phyloP scores from a whole-genome alignment of 2,888 invertebrate species.

The Eupithecia centaureata region DNA sequence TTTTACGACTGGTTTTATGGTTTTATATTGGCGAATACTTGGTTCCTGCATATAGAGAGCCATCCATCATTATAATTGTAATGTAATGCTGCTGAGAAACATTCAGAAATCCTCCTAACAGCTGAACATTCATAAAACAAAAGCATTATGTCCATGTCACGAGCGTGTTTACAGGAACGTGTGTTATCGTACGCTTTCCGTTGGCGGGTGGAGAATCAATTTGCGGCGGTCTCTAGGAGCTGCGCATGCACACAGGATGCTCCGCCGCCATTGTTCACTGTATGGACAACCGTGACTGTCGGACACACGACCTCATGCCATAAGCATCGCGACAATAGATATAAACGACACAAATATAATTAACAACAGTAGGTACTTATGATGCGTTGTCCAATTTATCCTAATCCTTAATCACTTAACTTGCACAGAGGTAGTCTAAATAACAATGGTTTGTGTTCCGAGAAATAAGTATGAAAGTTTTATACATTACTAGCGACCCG shows the following conservation, averaged over 20 bases:
- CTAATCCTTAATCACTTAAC: too few relatives aligned
- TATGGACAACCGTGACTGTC: constrained; percentile 42
- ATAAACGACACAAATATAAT: too few relatives aligned
- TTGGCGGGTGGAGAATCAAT: constrained; percentile 53
- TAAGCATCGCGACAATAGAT: neutral
- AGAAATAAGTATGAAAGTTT: too few relatives aligned
- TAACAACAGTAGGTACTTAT: neutral
- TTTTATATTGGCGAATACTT: constrained; percentile 9
- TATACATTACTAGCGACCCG: too few relatives aligned
- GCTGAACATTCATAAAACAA: constrained; percentile 16
- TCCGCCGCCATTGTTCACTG: constrained; percentile 46
- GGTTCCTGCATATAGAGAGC: neutral
- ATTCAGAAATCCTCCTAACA: neutral
- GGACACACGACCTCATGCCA: constrained; percentile 5
- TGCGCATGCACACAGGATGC: constrained; percentile 47
- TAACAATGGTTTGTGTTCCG: too few relatives aligned
- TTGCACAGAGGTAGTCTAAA: too few relatives aligned
- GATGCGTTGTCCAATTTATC: neutral
- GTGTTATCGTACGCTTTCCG: constrained; percentile 56
- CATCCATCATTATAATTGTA: neutral
- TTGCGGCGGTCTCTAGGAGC: constrained; percentile 43
- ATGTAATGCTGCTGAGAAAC: neutral
- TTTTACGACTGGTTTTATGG: constrained; percentile 31
- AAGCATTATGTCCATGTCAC: constrained; percentile 11
- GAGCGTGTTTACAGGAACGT: constrained; percentile 50